Base-by-base conservation (phyloP, 2,113 vertebrate genomes). In the Arothron firmamentum region DNA sequence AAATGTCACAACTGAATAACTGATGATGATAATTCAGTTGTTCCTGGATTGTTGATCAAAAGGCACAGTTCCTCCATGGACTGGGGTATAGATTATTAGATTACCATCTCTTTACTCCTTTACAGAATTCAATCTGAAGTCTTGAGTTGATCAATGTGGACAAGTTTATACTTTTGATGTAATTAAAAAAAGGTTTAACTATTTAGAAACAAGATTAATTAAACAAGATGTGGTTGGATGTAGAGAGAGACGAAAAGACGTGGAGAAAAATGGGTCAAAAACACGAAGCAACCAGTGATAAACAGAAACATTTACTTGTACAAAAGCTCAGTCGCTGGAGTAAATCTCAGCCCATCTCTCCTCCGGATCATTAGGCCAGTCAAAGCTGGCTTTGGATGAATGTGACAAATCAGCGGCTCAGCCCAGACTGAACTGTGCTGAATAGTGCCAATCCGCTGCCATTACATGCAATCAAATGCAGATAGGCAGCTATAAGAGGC, bases 381-480 rank as follows among this genome's bases (percentile, higher is more conserved):
- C 74, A 76, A 56, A 82, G 56, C 66, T 69, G 71, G 62, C 76
- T 74, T 69, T 57, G 48, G 46, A 74, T 81, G 73, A 84, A 85
- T 81, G 50, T 67, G 78, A 80, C 68, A 78, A 85, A 85, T 85
- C 83, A 87, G 75, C 54, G 51, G 67, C 61, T 62, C 43, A 16
- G 67, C 70, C 69, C 3, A 59, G 74, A 71, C 54, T 72, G 69
- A 78, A 78, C 78, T 45, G 46, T 28, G 52, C 66, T 87, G 80
- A 87, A 87, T 78, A 74, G 78, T 62, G 70, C 62, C 83, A 84
- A 72, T 84, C 76, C 72, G 49, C 67, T 49, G 64, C 78, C 78
- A 85, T 87, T 83, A 87, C 62, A 72, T 13, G 80, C 80, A 83
- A 88, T 87, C 85, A 88, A 75, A 84, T 57, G 82, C 61, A 79